Evolutionary conservation across 2,888 invertebrate genomes (phyloP).

Genomic region (Drosophila mimica): DNA sequence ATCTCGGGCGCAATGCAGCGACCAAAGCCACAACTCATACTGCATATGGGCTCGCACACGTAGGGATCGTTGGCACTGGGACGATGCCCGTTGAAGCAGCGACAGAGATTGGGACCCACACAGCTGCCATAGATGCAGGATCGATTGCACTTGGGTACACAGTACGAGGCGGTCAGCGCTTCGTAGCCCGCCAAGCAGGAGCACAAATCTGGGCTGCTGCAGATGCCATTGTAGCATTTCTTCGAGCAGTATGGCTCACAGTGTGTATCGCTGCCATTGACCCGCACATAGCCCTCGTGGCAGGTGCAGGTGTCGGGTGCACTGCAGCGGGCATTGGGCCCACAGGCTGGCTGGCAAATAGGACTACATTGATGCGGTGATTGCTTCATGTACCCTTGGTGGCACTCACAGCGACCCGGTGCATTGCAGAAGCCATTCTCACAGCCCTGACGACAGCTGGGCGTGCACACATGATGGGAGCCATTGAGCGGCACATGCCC

Average conservation of each 20-base stretch:
- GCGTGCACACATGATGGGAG: slow-evolving; percentile 79
- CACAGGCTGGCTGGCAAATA: slow-evolving; percentile 70
- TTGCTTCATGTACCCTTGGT: slow-evolving; percentile 75
- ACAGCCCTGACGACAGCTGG: slow-evolving; percentile 81
- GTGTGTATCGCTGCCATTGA: slow-evolving; percentile 73
- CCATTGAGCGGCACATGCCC: slow-evolving; percentile 77
- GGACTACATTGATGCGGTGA: slow-evolving; percentile 79
- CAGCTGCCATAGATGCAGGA: slow-evolving; percentile 82
- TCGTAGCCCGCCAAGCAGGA: slow-evolving; percentile 81
- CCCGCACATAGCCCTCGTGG: slow-evolving; percentile 65
- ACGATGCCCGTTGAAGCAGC: slow-evolving; percentile 85
- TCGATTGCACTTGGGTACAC: slow-evolving; percentile 77
- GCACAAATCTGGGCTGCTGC: slow-evolving; percentile 84
- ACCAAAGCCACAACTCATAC: slow-evolving; percentile 77
- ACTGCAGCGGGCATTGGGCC: slow-evolving; percentile 83
- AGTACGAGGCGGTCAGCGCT: slow-evolving; percentile 72
- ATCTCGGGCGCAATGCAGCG: slow-evolving; percentile 81
- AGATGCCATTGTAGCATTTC: slow-evolving; percentile 84
- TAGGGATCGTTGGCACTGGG: slow-evolving; percentile 55
- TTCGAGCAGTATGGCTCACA: slow-evolving; percentile 81
- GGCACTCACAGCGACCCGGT: slow-evolving; percentile 82
- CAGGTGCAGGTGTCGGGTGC: slow-evolving; percentile 84
- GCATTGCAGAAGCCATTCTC: slow-evolving; percentile 84
- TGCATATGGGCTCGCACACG: slow-evolving; percentile 81
- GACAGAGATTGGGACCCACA: slow-evolving; percentile 85